Conservation (phyloP, 2,113 vertebrate species). For the Hyaena hyaena region DNA sequence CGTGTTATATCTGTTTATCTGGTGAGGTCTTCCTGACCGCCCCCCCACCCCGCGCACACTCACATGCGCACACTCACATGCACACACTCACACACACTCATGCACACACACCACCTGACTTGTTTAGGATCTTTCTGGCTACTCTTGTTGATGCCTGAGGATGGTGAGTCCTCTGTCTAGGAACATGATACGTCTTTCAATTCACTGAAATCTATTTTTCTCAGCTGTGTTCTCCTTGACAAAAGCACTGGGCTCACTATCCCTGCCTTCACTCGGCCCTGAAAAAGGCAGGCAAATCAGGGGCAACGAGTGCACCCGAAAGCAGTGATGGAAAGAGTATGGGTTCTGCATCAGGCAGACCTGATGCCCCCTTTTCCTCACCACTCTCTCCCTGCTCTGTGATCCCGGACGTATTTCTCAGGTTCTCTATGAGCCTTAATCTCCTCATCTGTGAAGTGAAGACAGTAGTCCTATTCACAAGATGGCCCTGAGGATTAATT, state of each 20-base stretch:
- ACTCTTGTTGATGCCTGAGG: background rate
- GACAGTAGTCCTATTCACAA: background rate
- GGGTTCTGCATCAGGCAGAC: no score
- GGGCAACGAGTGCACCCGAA: accelerated
- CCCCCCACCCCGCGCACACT: no score
- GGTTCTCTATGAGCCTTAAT: background rate
- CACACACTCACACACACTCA: background rate
- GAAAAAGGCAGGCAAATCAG: background rate
- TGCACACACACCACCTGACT: accelerated
- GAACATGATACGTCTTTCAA: background rate
- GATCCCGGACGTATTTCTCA: background rate
- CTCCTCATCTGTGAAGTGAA: background rate
- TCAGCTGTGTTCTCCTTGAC: background rate
- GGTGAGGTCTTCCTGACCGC: background rate
- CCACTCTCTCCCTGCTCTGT: no score
- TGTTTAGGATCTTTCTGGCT: background rate
- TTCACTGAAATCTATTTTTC: background rate
- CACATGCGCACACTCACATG: no score
- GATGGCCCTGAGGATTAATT: background rate
- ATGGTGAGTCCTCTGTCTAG: background rate
- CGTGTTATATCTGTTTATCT: background rate
- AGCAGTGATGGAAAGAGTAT: background rate
- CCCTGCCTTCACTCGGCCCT: background rate
- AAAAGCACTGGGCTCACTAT: background rate
- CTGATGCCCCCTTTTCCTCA: background rate